Conservation (phyloP, 2,113 vertebrate genomes). For the Irena cyanogastra region DNA sequence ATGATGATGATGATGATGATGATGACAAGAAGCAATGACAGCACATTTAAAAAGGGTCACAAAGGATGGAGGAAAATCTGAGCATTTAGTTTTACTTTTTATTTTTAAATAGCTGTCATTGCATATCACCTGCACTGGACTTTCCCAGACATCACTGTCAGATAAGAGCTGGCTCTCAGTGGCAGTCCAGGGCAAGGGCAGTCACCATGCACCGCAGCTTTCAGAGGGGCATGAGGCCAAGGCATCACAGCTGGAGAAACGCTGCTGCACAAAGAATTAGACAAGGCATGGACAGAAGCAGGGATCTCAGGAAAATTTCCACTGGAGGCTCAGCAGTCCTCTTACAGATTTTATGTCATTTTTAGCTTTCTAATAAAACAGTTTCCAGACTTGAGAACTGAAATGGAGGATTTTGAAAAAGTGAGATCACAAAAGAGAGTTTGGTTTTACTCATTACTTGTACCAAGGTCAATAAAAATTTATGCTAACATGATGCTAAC, state of each 20-base stretch:
- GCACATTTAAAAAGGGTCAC: background rate
- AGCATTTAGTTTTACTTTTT: background rate
- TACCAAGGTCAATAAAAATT: background rate
- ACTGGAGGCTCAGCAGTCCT: background rate
- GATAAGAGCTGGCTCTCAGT: background rate
- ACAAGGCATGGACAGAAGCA: background rate
- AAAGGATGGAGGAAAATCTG: background rate
- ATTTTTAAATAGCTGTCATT: background rate
- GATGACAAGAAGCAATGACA: background rate
- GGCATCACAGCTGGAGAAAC: background rate
- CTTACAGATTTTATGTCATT: background rate
- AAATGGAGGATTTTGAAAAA: background rate
- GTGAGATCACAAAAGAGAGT: background rate
- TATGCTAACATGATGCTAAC: background rate
- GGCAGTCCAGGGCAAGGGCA: background rate
- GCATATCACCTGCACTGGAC: background rate
- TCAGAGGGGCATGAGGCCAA: background rate
- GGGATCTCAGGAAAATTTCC: background rate
- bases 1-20: background rate
- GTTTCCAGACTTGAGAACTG: background rate
- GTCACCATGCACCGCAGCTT: rapidly evolving
- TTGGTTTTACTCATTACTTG: background rate
- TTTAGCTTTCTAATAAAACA: background rate
- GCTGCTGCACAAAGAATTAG: background rate
- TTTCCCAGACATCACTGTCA: background rate